A percentile compares a stretch with the other conserved stretches of the same genome.
Evolutionary conservation across 2,113 vertebrate species (phyloP).

Genomic region (Siphamia tubifer): DNA sequence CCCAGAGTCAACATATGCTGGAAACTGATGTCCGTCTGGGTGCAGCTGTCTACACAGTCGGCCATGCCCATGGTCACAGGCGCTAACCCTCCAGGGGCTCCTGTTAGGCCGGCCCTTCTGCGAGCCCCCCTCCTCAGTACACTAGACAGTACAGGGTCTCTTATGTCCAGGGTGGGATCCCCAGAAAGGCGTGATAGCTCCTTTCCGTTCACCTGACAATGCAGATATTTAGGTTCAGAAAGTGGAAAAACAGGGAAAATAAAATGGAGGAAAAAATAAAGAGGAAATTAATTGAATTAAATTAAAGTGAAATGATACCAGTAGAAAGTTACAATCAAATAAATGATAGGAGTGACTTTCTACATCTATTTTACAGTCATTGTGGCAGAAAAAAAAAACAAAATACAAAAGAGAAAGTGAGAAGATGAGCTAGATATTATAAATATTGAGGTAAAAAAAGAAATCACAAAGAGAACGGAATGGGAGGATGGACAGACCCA

Average conservation of each 20-base stretch:
- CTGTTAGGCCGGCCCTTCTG: constrained; percentile 68
- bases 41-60: constrained; percentile 89
- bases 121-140: constrained; percentile 80
- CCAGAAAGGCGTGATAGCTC: constrained; percentile 81
- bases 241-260: background rate
- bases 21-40: constrained; percentile 94
- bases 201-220: constrained; percentile 83
- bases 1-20: constrained; percentile 88
- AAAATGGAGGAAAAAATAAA: background rate
- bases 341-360: background rate
- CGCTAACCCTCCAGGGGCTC: constrained; percentile 68
- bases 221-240: background rate
- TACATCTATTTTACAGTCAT: background rate
- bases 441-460: background rate
- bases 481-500: background rate
- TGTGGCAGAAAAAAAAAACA: background rate
- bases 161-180: constrained; percentile 84
- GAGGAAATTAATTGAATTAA: too few relatives aligned
- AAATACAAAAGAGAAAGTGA: background rate
- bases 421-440: background rate
- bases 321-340: too few relatives aligned
- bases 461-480: background rate
- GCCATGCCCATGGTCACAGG: constrained; percentile 76
- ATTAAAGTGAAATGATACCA: background rate
- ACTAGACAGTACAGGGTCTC: constrained; percentile 86